Percentiles rank a stretch among this genome's conserved stretches.
phyloP scores from a whole-genome alignment of 2,888 invertebrate genomes.

The Eurytoma californica region DNA sequence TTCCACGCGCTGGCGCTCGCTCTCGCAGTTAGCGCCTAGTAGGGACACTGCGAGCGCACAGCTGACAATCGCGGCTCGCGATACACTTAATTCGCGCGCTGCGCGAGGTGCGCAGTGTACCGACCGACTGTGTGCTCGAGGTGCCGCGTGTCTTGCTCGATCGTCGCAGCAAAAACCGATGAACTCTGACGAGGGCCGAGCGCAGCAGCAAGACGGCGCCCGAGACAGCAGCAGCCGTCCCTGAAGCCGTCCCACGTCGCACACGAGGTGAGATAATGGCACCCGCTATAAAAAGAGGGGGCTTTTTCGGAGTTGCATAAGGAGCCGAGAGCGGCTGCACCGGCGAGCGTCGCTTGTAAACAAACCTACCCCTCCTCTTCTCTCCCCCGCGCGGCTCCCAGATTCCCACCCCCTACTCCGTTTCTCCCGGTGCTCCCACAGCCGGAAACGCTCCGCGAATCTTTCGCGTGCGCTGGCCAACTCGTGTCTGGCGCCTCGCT shows the following conservation, averaged over 20 bases:
- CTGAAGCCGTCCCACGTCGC: constrained; percentile 2
- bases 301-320: no score
- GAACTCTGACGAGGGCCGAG: constrained; percentile 29
- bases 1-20: background rate
- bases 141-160: background rate
- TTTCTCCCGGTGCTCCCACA: background rate
- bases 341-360: constrained; percentile 32
- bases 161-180: constrained; percentile 10
- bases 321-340: background rate
- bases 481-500: background rate
- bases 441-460: constrained; percentile 1
- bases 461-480: background rate
- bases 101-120: background rate
- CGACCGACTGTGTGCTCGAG: background rate
- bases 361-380: constrained; percentile 35
- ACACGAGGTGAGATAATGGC: background rate
- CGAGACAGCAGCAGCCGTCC: background rate
- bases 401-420: background rate
- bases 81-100: no score
- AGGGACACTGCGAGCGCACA: constrained; percentile 4
- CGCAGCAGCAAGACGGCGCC: constrained; percentile 10
- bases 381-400: constrained; percentile 2
- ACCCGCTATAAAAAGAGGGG: background rate
- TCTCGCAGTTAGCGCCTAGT: background rate
- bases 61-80: constrained; percentile 11